phyloP scores from a whole-genome alignment of 2,797 vertebrate species.

The Falco biarmicus region DNA sequence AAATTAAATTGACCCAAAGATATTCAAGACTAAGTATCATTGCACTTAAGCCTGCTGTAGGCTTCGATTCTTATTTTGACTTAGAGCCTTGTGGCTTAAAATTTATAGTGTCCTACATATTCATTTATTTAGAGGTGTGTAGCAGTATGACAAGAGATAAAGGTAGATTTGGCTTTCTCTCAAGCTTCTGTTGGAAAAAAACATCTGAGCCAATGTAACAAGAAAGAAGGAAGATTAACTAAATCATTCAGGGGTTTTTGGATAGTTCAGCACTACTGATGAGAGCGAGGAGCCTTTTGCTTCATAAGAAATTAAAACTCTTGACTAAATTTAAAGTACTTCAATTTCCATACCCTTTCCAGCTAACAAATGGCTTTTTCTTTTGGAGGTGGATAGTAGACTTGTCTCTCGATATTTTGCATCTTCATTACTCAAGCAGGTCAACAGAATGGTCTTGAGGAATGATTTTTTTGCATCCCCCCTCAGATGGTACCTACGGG shows the following conservation, averaged over 20 bases:
- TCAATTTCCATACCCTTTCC: not conserved
- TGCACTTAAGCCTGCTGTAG: not conserved
- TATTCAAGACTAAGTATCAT: not conserved
- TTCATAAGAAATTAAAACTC: not conserved
- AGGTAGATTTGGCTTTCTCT: not conserved
- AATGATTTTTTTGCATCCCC: not conserved
- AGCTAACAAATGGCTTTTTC: not conserved
- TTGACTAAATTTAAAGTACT: not conserved
- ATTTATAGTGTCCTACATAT: not conserved
- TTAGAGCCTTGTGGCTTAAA: not conserved
- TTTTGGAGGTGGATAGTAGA: not conserved
- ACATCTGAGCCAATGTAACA: not conserved
- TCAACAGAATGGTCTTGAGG: not conserved
- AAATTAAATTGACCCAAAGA: not conserved
- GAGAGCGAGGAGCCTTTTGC: not conserved
- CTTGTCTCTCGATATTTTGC: not conserved
- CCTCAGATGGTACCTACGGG: not conserved
- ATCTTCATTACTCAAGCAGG: not conserved
- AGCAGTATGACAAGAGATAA: not conserved
- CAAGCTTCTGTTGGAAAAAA: not conserved
- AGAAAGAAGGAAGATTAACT: not conserved
- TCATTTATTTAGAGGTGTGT: not conserved
- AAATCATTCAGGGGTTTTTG: accelerated
- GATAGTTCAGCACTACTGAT: not conserved
- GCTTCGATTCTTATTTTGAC: not conserved